These are phyloP conservation scores for Eulemur coronatus DNA, from an alignment of 2,797 vertebrate genomes.

Conservation along the genomic window DNA sequence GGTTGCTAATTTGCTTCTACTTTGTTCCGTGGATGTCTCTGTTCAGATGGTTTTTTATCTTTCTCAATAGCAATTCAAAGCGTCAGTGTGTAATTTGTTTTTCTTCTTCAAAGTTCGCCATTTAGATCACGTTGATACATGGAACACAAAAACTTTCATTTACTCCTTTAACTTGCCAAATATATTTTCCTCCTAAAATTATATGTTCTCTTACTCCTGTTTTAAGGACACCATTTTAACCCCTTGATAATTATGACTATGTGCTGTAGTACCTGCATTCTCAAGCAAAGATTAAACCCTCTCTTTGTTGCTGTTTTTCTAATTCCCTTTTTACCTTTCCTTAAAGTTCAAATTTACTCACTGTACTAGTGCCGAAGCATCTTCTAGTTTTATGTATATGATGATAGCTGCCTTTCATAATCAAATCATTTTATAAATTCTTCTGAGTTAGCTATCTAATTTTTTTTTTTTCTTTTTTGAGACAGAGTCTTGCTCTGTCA, in stretches of 20 bases:
- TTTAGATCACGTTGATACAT: not conserved
- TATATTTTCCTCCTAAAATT: not conserved
- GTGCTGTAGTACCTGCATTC: not conserved
- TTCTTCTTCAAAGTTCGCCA: not conserved
- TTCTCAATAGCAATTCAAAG: not conserved
- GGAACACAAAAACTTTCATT: not conserved
- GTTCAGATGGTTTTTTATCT: not conserved
- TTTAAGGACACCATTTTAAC: not conserved
- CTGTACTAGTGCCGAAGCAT: not conserved
- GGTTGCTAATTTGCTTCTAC: not conserved
- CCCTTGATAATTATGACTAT: not conserved
- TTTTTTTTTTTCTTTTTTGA: not conserved
- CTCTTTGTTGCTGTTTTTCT: not conserved
- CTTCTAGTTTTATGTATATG: not conserved
- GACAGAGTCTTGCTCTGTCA: not conserved
- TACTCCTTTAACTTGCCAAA: constrained; percentile 36
- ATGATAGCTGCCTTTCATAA: not conserved
- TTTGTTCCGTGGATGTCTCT: not conserved
- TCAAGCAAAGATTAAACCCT: not conserved
- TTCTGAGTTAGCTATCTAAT: not conserved
- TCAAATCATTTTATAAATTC: not conserved
- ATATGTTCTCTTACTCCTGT: not conserved
- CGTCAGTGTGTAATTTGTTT: not conserved
- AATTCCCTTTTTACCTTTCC: not conserved
- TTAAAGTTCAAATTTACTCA: not conserved